Percentiles rank a stretch among this genome's conserved stretches.
phyloP scores from a whole-genome alignment of 2,888 invertebrate genomes.

The Meiosimyza platycephala region DNA sequence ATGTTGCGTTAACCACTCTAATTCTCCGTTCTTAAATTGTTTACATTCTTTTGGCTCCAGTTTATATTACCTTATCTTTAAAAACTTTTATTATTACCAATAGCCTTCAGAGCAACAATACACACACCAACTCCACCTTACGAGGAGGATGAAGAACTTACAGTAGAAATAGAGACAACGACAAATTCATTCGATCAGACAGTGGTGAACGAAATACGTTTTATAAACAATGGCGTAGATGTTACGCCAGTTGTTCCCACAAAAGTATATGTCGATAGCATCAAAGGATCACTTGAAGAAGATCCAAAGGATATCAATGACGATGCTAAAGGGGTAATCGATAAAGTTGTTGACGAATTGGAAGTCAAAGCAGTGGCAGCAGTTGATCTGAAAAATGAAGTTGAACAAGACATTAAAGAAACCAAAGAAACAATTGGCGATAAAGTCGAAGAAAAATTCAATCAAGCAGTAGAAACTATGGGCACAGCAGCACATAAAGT shows the following conservation, averaged over 20 bases:
- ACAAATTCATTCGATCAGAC: conserved; percentile 59
- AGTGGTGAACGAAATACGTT: conserved; percentile 64
- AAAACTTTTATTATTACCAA: conserved; percentile 12
- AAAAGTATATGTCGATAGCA: conserved; percentile 44
- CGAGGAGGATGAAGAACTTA: conserved; percentile 61
- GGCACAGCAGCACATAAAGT: conserved; percentile 36
- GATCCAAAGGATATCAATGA: conserved; percentile 37
- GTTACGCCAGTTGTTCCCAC: conserved; percentile 61
- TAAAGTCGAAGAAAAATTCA: conserved; percentile 37
- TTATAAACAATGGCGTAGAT: conserved; percentile 66
- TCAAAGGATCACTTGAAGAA: conserved; percentile 47
- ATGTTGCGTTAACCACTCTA: background rate
- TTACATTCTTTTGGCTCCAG: too few relatives aligned
- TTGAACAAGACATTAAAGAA: conserved; percentile 23
- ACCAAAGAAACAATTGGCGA: conserved; percentile 35
- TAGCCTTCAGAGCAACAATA: conserved; percentile 45
- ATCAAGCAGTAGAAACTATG: conserved; percentile 35
- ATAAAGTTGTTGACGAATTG: conserved; percentile 32
- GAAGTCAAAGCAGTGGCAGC: conserved; percentile 31
- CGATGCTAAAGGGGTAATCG: conserved; percentile 9
- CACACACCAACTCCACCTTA: conserved; percentile 55
- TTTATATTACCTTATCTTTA: too few relatives aligned
- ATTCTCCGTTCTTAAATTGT: background rate
- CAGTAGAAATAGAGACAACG: conserved; percentile 61
- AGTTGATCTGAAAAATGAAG: conserved; percentile 11